These are phyloP conservation scores for Brotula barbata DNA, from an alignment of 2,797 vertebrate species.

Conservation along the genomic window DNA sequence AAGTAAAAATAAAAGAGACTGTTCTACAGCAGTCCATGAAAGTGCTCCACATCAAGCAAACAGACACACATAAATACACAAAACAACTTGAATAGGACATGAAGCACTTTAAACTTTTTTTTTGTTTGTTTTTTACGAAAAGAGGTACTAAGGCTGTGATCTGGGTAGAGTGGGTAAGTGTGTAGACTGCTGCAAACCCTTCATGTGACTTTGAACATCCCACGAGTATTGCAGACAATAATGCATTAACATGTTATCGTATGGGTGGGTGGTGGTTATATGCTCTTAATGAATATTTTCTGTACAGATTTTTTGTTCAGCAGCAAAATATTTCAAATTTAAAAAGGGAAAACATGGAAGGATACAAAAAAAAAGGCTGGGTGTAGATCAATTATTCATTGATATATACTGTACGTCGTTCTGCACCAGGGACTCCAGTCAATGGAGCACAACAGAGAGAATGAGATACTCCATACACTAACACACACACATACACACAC, in stretches of 20 bases:
- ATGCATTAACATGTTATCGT: background rate
- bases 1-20: too few species aligned
- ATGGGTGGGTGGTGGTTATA: background rate
- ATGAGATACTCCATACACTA: slow-evolving; percentile 16
- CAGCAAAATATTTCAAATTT: slow-evolving; percentile 1
- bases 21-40: too few species aligned
- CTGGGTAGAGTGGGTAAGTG: too few species aligned
- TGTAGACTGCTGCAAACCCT: background rate
- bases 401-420: slow-evolving; percentile 40
- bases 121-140: too few species aligned
- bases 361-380: slow-evolving; percentile 20
- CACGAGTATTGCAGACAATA: background rate
- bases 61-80: too few species aligned
- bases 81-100: too few species aligned
- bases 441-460: slow-evolving; percentile 26
- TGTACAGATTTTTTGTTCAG: too few species aligned
- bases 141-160: too few species aligned
- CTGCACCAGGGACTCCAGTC: slow-evolving; percentile 48
- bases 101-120: too few species aligned
- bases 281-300: too few species aligned
- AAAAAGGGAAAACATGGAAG: slow-evolving; percentile 33
- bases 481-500: slow-evolving; percentile 12
- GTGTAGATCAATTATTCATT: slow-evolving; percentile 70
- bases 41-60: too few species aligned
- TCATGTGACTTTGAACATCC: background rate